Conservation (phyloP, 1,140 invertebrate species). For the Agrilus planipennis region DNA sequence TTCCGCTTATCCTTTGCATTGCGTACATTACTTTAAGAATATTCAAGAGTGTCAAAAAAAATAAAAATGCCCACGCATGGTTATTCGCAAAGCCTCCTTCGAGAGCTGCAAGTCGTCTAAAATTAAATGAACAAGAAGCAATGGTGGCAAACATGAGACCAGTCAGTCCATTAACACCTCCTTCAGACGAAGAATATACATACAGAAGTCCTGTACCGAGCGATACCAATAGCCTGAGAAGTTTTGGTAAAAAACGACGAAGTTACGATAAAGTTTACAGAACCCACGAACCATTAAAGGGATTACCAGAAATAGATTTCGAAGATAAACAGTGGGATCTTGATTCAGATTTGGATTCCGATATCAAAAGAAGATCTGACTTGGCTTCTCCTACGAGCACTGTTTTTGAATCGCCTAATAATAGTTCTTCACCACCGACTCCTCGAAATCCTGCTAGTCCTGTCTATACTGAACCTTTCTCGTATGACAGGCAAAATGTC, state of each 20-base stretch:
- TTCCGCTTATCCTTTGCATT: slow-evolving; percentile 60
- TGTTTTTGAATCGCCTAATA: too few relatives aligned
- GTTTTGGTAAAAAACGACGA: slow-evolving; percentile 45
- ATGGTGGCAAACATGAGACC: slow-evolving; percentile 3
- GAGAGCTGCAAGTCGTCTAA: slow-evolving; percentile 13
- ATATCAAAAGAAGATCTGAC: too few relatives aligned
- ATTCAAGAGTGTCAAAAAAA: slow-evolving; percentile 41
- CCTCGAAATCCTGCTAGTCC: too few relatives aligned
- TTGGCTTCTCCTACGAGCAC: too few relatives aligned
- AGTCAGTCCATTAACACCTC: slow-evolving; percentile 13
- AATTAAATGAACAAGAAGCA: slow-evolving; percentile 13
- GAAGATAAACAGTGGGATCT: slow-evolving; percentile 69
- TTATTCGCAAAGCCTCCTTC: slow-evolving; percentile 16
- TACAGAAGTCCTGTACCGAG: slow-evolving; percentile 15
- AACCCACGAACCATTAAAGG: slow-evolving; percentile 68
- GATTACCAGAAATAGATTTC: slow-evolving; percentile 62
- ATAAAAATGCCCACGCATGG: slow-evolving; percentile 30
- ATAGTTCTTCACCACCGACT: slow-evolving; percentile 29
- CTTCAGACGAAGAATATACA: slow-evolving; percentile 14
- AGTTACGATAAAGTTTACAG: slow-evolving; percentile 68
- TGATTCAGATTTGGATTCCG: slow-evolving; percentile 34
- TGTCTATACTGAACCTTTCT: slow-evolving; percentile 2
- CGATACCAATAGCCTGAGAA: slow-evolving; percentile 11
- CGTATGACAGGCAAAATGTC: background rate
- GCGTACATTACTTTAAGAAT: slow-evolving; percentile 54